Evolutionary conservation across 2,797 vertebrate genomes (phyloP), one percentile per base, ranked within the genome.

Genomic region (Cynopterus sphinx): DNA sequence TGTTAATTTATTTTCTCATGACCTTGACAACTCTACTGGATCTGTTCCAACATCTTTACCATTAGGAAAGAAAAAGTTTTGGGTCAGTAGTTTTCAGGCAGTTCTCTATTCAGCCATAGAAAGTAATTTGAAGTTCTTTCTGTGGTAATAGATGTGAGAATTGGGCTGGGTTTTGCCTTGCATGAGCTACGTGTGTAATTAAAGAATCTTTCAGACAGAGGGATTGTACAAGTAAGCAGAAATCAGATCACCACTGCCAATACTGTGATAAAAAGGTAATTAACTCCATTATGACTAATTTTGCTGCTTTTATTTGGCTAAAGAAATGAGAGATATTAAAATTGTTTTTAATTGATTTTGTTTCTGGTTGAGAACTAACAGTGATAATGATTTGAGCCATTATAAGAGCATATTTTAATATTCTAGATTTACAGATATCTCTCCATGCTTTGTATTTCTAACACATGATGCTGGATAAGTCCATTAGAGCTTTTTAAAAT

Each of bases 11-110:
- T 92, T 96, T 97, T 91, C 46, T 28, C 81, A 68, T 95, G 92
- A 86, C 16, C 74, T 95, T 97, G 91, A 95, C 74, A 95, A 77
- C 53, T 96, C 55, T 84, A 57, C 43, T 86, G 83, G 87, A 81
- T 94, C 71, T n/a, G 53, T 96, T 96, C 96, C 89, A 88, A 87
- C 91, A 97, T 95, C 89, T 94, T 97, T 94, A 87, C 83, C 75
- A 94, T 90, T 90, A 97, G 82, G 36, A 83, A 96, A 90, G 70
- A 70, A 68, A 96, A 96, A 71, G 68, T 41, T 51, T 6, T 0
- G 2, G 78, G 73, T 91, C 41, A 49, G 96, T 93, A 33, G 75
- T 96, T 87, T 96, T 43, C 61, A 79, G 49, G 87, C 70, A 82
- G 21, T 87, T 88, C 43, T 73, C 70, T 97, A 33, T 79, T 97